Evolutionary conservation across 30 jellyfish, hydroid and myxozoan species (phyloP).

Genomic region (Hydractinia symbiolongicarpus): DNA sequence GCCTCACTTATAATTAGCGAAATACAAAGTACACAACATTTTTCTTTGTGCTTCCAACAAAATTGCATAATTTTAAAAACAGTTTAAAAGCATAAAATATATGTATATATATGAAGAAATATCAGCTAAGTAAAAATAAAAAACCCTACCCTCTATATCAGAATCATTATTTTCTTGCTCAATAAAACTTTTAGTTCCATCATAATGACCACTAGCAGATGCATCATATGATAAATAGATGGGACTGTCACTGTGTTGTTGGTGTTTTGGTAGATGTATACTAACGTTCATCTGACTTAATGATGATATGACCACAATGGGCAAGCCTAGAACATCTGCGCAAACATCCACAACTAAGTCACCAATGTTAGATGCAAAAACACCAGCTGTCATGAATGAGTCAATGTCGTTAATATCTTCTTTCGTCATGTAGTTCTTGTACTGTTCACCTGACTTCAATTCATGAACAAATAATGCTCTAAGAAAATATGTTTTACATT

Average conservation of each 20-base stretch:
- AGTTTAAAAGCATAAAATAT: too few relatives aligned
- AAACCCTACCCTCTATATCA: too few relatives aligned
- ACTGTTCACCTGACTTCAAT: not conserved
- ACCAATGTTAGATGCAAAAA: slow-evolving; percentile 18
- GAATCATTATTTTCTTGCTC: too few relatives aligned
- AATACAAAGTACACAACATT: too few relatives aligned
- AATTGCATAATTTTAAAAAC: too few relatives aligned
- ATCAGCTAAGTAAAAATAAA: too few relatives aligned
- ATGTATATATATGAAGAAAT: too few relatives aligned
- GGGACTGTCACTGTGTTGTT: not conserved
- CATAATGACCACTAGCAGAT: slow-evolving; percentile 13
- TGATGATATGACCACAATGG: slow-evolving; percentile 26
- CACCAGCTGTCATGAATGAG: slow-evolving; percentile 13
- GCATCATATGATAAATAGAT: not conserved
- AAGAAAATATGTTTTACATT: not conserved
- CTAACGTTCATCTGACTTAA: not conserved
- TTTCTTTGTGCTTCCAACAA: too few relatives aligned
- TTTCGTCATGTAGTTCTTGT: slow-evolving; percentile 1
- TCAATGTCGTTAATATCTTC: slow-evolving; percentile 6
- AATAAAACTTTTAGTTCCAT: slow-evolving; percentile 1
- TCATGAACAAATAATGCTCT: not conserved
- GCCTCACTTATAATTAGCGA: too few relatives aligned
- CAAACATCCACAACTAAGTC: slow-evolving; percentile 22
- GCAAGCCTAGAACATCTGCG: slow-evolving; percentile 8
- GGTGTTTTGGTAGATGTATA: slow-evolving; percentile 6